Percentiles rank a stretch among this genome's conserved stretches.
These are phyloP conservation scores for Euwallacea similis DNA, from an alignment of 1,140 invertebrate genomes.

Conservation along the genomic window DNA sequence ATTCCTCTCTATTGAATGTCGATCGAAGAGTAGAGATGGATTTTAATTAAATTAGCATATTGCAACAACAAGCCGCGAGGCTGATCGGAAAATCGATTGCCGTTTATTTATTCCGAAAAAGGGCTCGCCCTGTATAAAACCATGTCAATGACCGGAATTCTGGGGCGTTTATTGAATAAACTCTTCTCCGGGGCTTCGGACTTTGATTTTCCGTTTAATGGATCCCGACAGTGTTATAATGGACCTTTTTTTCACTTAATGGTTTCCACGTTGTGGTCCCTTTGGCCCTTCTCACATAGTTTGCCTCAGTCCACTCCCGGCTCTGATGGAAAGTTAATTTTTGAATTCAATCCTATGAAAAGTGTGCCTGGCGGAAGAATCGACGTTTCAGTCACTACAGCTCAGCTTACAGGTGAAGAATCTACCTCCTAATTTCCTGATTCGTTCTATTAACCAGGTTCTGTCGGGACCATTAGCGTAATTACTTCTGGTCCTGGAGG, in stretches of 20 bases:
- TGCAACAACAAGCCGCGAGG: background rate
- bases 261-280: conserved; percentile 23
- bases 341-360: conserved; percentile 6
- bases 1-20: conserved; percentile 14
- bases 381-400: no score
- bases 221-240: conserved; percentile 36
- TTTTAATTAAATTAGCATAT: background rate
- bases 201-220: conserved; percentile 38
- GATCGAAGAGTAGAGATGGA: background rate
- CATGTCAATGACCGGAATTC: conserved; percentile 13
- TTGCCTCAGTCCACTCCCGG: conserved; percentile 4
- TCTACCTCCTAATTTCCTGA: background rate
- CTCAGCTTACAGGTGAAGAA: no score
- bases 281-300: conserved; percentile 19
- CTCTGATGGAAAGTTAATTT: conserved; percentile 13
- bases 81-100: background rate
- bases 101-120: background rate
- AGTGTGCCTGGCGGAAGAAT: background rate
- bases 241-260: conserved; percentile 36
- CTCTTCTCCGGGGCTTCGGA: conserved; percentile 19
- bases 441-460: background rate
- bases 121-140: conserved; percentile 7
- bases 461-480: conserved; percentile 2
- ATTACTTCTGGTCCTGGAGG: background rate
- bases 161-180: conserved; percentile 34